Evolutionary conservation across 35 echinoderm and acorn worm genomes (phyloP).

Genomic region (Apostichopus japonicus): DNA sequence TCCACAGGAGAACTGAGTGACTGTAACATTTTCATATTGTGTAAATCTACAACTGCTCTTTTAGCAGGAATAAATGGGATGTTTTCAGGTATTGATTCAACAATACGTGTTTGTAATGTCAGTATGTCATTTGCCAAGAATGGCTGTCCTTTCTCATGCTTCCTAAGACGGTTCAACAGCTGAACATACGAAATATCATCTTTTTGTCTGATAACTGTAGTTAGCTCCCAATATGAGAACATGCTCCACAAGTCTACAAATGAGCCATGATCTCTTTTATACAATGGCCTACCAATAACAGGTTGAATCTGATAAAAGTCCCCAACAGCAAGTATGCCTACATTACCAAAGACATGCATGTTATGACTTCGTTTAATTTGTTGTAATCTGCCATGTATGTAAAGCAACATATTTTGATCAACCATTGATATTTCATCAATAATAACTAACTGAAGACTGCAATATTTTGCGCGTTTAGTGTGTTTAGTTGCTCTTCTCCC

Average conservation of each 20-base stretch:
- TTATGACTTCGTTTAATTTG: background rate
- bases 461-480: background rate
- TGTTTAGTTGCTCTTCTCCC: background rate
- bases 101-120: background rate
- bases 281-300: background rate
- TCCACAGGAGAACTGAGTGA: background rate
- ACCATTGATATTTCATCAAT: constrained; percentile 60
- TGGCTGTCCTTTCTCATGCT: background rate
- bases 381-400: constrained; percentile 32
- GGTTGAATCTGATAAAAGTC: constrained; percentile 48
- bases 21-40: constrained; percentile 27
- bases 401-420: background rate
- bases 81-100: background rate
- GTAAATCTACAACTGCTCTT: background rate
- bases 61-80: constrained; percentile 23
- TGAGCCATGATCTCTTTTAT: background rate
- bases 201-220: constrained; percentile 24
- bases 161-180: constrained; percentile 7
- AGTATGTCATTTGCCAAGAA: background rate
- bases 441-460: constrained; percentile 31
- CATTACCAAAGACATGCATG: background rate
- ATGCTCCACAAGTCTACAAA: background rate
- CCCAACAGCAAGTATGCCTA: constrained; percentile 22
- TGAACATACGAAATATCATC: constrained; percentile 23
- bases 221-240: constrained; percentile 6